These are phyloP conservation scores for Laodelphax striatellus DNA, from an alignment of 1,140 invertebrate species.

Conservation along the genomic window DNA sequence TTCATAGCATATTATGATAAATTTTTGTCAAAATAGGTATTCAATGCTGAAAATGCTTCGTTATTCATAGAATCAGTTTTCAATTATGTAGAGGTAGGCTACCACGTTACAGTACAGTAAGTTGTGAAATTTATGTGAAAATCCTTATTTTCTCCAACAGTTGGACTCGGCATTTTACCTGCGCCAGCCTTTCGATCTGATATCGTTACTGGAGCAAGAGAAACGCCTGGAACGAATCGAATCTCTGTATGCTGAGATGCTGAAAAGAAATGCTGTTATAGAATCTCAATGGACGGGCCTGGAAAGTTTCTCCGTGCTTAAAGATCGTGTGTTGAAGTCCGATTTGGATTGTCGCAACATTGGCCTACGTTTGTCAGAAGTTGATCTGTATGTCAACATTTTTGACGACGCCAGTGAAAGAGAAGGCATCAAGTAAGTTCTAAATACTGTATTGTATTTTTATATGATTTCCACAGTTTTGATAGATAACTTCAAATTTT, in stretches of 20 bases:
- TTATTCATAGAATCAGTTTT: no score
- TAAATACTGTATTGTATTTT: no score
- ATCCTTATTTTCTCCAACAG: slow-evolving; percentile 29
- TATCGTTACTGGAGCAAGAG: slow-evolving; percentile 73
- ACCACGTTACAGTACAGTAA: no score
- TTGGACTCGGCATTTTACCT: slow-evolving; percentile 66
- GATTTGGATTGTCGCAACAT: slow-evolving; percentile 55
- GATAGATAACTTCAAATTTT: no score
- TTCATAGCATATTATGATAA: no score
- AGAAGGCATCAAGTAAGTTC: slow-evolving; percentile 29
- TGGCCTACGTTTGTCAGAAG: slow-evolving; percentile 45
- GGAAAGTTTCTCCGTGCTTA: slow-evolving; percentile 45
- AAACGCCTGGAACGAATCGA: slow-evolving; percentile 49
- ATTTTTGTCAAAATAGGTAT: no score
- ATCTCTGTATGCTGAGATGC: slow-evolving; percentile 50
- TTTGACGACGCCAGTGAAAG: slow-evolving; percentile 37
- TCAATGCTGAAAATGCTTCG: no score
- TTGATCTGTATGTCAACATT: slow-evolving; percentile 58
- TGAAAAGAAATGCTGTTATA: slow-evolving; percentile 48
- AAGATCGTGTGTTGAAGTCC: slow-evolving; percentile 45
- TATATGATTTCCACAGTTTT: no score
- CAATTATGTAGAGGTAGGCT: no score
- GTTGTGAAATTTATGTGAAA: neutral
- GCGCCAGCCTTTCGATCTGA: slow-evolving; percentile 62
- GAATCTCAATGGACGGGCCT: slow-evolving; percentile 49